Evolutionary conservation across 2,113 vertebrate species (phyloP).

Genomic region (Colistium nudipinnis): DNA sequence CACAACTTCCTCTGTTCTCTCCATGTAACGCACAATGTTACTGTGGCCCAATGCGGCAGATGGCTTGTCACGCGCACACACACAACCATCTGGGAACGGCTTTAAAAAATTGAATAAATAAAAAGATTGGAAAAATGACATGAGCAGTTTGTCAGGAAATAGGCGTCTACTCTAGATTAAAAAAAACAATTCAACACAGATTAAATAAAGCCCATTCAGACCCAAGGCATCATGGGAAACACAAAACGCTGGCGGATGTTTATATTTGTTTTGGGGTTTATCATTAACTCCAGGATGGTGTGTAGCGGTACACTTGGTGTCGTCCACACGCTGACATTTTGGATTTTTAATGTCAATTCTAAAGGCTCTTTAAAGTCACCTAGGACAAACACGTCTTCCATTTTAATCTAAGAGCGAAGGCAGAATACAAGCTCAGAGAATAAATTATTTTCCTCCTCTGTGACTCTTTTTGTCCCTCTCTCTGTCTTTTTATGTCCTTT

Average conservation of each 20-base stretch:
- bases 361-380: background rate
- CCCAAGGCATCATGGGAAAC: background rate
- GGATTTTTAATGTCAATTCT: no score
- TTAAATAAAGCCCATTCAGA: background rate
- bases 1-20: conserved; percentile 1
- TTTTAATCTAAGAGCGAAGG: no score
- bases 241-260: background rate
- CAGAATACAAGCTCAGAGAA: background rate
- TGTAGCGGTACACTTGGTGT: no score
- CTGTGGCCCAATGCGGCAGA: background rate
- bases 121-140: no score
- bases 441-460: conserved; percentile 47
- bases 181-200: background rate
- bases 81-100: background rate
- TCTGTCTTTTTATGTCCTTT: background rate
- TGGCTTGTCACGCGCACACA: background rate
- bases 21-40: background rate
- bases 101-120: no score
- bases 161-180: conserved; percentile 6
- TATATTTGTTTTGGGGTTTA: conserved; percentile 45
- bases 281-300: conserved; percentile 35
- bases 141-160: conserved; percentile 26
- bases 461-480: conserved; percentile 4
- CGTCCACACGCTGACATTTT: no score
- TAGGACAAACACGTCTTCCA: background rate